A percentile compares a stretch with the other conserved stretches of the same genome.
phyloP scores from a whole-genome alignment of 2,888 invertebrate species.

The Dusona sp. region DNA sequence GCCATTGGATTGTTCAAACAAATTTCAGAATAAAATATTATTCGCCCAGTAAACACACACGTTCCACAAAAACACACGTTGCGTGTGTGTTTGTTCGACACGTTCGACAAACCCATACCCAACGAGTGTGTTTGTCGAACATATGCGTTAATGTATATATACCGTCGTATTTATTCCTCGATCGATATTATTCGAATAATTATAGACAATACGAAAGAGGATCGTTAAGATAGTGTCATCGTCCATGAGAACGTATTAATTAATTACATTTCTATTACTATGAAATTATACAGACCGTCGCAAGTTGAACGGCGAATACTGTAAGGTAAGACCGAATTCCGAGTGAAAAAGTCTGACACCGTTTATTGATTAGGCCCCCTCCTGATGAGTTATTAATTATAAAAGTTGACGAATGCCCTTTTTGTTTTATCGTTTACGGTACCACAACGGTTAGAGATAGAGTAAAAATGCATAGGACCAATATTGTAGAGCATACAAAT shows the following conservation, averaged over 20 bases:
- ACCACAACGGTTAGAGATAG: no score
- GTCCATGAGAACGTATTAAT: neutral
- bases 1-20: constrained; percentile 44
- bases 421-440: no score
- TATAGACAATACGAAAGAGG: neutral
- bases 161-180: neutral
- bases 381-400: no score
- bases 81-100: no score
- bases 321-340: neutral
- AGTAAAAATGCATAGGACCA: no score
- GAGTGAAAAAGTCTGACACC: neutral
- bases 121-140: no score
- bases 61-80: neutral
- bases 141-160: neutral
- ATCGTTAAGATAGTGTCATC: neutral
- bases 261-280: neutral
- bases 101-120: no score
- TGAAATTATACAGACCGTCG: neutral
- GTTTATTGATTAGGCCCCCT: no score
- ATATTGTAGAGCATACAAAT: no score
- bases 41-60: neutral
- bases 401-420: no score
- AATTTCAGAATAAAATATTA: constrained; percentile 49
- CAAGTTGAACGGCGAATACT: neutral
- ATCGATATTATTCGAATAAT: neutral